Evolutionary conservation across 2,797 vertebrate genomes (phyloP), one percentile per base, ranked within the genome.

Genomic region (Lateolabrax maculatus): DNA sequence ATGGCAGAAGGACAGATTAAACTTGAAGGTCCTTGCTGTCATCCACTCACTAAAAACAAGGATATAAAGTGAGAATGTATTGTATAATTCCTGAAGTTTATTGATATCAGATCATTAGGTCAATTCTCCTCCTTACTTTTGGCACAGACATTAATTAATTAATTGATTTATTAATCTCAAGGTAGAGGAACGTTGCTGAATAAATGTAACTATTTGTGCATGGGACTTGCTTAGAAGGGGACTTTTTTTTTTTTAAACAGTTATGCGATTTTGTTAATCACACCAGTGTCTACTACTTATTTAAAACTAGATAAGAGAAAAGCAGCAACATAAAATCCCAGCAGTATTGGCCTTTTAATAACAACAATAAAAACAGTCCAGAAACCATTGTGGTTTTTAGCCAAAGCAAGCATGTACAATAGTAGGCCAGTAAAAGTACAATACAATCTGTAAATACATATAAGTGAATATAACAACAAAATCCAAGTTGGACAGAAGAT

Each of bases 281-380:
- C 21, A 11, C 27, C 15, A 72, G 18, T 3, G 5, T n/a, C n/a
- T 2, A 37, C 1, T 6, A 2, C 15, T 49, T 3, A 23, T 27
- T 71, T 3, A 56, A 44, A 52, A 55, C 3, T 1, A 48, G 41
- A 37, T 19, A 11, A 18, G 34, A 66, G 15, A 80, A 77, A 77
- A 60, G 9, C 56, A 43, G 8, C 43, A 67, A 63, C 46, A 81
- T n/a, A 25, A 55, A 53, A 27, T 69, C 34, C 60, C 74, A 89
- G 65, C 78, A 83, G 67, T 77, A 81, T 80, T 77, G 78, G 75
- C 75, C 68, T 87, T 94, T 93, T 93, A 91, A 92, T 92, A 90
- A 88, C 75, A 93, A 91, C 86, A 85, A 89, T 92, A 93, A 93
- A 92, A 93, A 92, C 84, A 89, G 85, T 85, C 80, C 60, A 87